Base-by-base conservation (phyloP, 2,797 vertebrate genomes). In the Anguilla megastoma region DNA sequence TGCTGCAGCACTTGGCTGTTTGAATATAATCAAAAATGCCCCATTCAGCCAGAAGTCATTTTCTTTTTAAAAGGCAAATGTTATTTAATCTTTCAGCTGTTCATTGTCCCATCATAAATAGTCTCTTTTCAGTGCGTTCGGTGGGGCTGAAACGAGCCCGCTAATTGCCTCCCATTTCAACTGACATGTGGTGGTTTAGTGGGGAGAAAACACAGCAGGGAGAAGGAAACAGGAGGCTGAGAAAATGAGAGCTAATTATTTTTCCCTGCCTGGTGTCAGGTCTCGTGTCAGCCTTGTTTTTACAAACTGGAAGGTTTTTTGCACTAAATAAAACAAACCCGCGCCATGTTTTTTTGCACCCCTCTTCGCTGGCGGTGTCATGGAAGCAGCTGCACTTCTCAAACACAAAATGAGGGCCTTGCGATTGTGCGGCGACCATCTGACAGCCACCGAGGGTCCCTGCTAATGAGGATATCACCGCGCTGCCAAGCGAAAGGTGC, bases 181-280 rank as follows among this genome's bases (percentile, higher is more conserved):
- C 98, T 99, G 99, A 99, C 99, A 99, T 99, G 99, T 99, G 98
- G 98, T 99, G 99, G 98, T 99, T 99, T 99, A 99, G 98, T 98
- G 98, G 98, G 99, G 98, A 98, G 98, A 97, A 98, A 99, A 98
- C 99, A 97, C 99, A 99, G 99, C 98, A 92, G 99, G 99, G 97
- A 99, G 99, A 99, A 99, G 99, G 99, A 99, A 99, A 99, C 98
- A 98, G 98, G 98, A 99, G 98, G 97, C 98, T 99, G 99, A 99
- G 99, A 99, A 99, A 99, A 99, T 99, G 98, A 99, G 99, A 99
- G 99, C 99, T 99, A 99, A 99, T 99, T 99, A 99, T 99, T 99
- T 99, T 98, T 98, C 98, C 97, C 98, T 99, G 98, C 98, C 98
- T 99, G 98, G 98, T 99, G 99, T 99, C 99, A 99, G 99, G 98